Conservation (phyloP, 2,113 vertebrate genomes). For the Sander vitreus region DNA sequence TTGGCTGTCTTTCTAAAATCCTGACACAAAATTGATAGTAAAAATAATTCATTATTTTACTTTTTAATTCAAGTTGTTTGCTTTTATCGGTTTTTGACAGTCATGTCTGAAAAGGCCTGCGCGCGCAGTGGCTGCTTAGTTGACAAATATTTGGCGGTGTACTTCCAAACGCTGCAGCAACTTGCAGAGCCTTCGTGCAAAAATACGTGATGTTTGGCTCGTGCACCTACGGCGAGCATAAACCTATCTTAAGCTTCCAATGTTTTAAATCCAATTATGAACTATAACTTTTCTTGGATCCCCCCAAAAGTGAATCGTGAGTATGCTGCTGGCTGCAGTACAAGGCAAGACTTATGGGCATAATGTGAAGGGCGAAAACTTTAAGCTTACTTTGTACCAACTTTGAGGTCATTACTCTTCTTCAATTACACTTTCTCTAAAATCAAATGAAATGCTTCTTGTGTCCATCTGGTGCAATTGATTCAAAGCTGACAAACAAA, state of each 20-base stretch:
- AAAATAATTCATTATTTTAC: too few species aligned
- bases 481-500: constrained; percentile 30
- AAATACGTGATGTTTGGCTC: too few species aligned
- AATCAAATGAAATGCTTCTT: constrained; percentile 2
- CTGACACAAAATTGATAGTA: too few species aligned
- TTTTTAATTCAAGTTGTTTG: too few species aligned
- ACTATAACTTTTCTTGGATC: background rate
- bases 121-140: too few species aligned
- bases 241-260: background rate
- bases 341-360: background rate
- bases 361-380: background rate
- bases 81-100: too few species aligned
- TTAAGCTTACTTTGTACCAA: background rate
- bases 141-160: too few species aligned
- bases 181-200: too few species aligned
- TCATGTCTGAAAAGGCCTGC: too few species aligned
- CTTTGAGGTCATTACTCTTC: constrained; percentile 19
- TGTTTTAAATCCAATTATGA: background rate
- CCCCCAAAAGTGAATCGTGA: background rate
- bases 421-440: background rate
- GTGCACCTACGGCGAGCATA: too few species aligned
- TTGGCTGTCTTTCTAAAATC: too few species aligned
- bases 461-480: constrained; percentile 31
- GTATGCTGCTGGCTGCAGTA: background rate
- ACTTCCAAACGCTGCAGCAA: too few species aligned